These are phyloP conservation scores for Drosophila repleta DNA, from an alignment of 1,140 invertebrate genomes.

Conservation along the genomic window DNA sequence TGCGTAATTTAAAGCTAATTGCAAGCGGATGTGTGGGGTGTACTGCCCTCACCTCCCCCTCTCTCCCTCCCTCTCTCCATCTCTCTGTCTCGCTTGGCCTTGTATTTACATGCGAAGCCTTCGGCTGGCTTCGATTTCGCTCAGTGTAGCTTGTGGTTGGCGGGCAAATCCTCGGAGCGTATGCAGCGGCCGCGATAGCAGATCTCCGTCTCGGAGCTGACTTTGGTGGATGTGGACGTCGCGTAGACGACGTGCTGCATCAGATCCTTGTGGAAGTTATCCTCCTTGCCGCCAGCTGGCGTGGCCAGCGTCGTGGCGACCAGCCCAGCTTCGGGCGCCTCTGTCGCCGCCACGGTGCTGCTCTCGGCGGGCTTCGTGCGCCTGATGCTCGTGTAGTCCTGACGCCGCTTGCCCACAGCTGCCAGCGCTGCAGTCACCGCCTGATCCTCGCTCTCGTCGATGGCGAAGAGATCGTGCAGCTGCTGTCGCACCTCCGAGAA, in stretches of 20 bases:
- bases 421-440: conserved; percentile 65
- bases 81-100: conserved; percentile 34
- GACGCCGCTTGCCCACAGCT: conserved; percentile 75
- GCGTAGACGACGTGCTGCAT: conserved; percentile 85
- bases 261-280: conserved; percentile 80
- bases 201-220: conserved; percentile 93
- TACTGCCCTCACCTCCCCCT: neutral
- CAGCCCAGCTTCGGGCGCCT: conserved; percentile 32
- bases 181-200: conserved; percentile 93
- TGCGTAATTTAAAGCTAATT: conserved; percentile 78
- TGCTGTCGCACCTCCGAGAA: conserved; percentile 81
- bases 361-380: conserved; percentile 60
- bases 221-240: conserved; percentile 89
- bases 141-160: conserved; percentile 81
- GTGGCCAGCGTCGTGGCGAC: conserved; percentile 64
- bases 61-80: too few species aligned
- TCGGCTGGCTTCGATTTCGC: neutral
- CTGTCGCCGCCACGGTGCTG: conserved; percentile 45
- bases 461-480: conserved; percentile 76
- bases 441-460: conserved; percentile 76
- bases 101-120: conserved; percentile 60
- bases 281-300: conserved; percentile 57
- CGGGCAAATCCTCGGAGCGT: conserved; percentile 86
- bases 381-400: conserved; percentile 82
- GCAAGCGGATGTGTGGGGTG: conserved; percentile 53